Conservation (phyloP, 1,140 invertebrate genomes). For the Drosophila punjabiensis region DNA sequence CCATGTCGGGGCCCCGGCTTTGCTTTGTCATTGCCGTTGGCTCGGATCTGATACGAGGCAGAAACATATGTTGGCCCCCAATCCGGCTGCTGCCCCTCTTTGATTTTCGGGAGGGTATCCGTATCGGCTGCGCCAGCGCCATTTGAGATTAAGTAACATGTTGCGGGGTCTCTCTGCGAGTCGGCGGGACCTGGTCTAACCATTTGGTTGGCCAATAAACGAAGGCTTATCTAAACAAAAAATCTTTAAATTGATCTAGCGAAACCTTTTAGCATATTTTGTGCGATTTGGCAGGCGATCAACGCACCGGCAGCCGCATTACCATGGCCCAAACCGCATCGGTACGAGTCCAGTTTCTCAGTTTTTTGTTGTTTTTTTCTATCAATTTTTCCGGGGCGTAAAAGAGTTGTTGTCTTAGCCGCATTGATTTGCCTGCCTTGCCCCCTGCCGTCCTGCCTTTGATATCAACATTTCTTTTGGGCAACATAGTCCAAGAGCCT, state of each 20-base stretch:
- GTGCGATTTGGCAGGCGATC: conserved; percentile 79
- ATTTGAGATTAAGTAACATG: conserved; percentile 81
- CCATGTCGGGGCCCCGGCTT: conserved; percentile 29
- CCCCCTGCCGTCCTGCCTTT: not conserved
- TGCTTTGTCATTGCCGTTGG: conserved; percentile 79
- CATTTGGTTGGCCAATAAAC: conserved; percentile 77
- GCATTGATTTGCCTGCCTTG: conserved; percentile 23
- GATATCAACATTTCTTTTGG: conserved; percentile 40
- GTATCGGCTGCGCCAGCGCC: conserved; percentile 64
- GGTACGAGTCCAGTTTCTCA: conserved; percentile 40
- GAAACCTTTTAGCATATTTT: conserved; percentile 84
- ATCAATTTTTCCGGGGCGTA: conserved; percentile 50
- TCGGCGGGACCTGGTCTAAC: conserved; percentile 27
- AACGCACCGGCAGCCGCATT: conserved; percentile 43
- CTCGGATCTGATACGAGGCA: conserved; percentile 71
- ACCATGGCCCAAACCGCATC: conserved; percentile 35
- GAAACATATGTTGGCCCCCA: conserved; percentile 78
- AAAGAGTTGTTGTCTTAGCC: conserved; percentile 50
- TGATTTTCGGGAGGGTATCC: conserved; percentile 46
- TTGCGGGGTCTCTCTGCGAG: conserved; percentile 35
- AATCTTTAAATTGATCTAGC: conserved; percentile 83
- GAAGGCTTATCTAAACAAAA: conserved; percentile 80
- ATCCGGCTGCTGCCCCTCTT: conserved; percentile 53
- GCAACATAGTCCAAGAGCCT: conserved; percentile 45
- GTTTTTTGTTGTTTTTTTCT: not conserved